A percentile compares a stretch with the other conserved stretches of the same genome.
phyloP scores from a whole-genome alignment of 2,113 vertebrate genomes.

The Callithrix jacchus region DNA sequence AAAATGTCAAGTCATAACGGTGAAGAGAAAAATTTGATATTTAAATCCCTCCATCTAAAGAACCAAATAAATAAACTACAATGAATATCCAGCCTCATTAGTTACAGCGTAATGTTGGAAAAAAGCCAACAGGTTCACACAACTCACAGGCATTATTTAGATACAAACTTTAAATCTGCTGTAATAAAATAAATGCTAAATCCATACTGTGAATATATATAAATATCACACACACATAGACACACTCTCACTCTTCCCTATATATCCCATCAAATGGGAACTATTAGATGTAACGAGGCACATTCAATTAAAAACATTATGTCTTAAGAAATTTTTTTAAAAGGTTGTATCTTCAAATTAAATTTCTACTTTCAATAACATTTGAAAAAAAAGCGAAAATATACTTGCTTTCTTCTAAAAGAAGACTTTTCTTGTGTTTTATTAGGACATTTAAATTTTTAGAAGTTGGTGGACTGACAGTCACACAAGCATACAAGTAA shows the following conservation, averaged over 20 bases:
- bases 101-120: constrained; percentile 38
- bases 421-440: constrained; percentile 21
- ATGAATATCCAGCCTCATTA: constrained; percentile 46
- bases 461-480: constrained; percentile 4
- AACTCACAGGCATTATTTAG: constrained; percentile 63
- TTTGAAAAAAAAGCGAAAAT: constrained; percentile 39
- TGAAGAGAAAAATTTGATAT: constrained; percentile 46
- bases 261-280: constrained; percentile 55
- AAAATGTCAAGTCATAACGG: constrained; percentile 32
- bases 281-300: constrained; percentile 64
- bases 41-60: constrained; percentile 57
- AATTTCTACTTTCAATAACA: constrained; percentile 33
- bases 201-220: constrained; percentile 56
- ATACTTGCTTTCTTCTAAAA: constrained; percentile 43
- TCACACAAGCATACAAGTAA: background rate
- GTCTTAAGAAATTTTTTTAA: background rate
- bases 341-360: constrained; percentile 58
- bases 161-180: constrained; percentile 69
- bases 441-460: constrained; percentile 34
- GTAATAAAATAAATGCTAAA: constrained; percentile 70
- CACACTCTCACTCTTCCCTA: background rate
- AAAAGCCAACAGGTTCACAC: constrained; percentile 67
- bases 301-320: constrained; percentile 56
- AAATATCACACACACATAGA: constrained; percentile 18
- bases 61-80: constrained; percentile 76